Evolutionary conservation across 2,113 vertebrate species (phyloP).

Genomic region (Periophthalmodon schlosseri): DNA sequence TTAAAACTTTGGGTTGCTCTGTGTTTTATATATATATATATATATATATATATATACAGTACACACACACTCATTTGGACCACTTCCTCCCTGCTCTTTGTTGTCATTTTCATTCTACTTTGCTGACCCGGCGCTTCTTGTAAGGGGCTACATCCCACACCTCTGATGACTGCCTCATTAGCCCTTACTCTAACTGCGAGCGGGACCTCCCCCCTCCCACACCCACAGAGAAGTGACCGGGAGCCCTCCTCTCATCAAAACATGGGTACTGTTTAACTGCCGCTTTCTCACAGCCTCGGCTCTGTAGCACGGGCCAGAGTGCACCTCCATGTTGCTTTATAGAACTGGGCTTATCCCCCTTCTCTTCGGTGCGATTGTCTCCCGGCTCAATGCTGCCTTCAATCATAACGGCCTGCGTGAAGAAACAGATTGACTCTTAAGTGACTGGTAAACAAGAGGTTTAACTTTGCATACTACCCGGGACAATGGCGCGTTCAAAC

Average conservation of each 20-base stretch:
- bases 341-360: constrained; percentile 44
- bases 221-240: constrained; percentile 45
- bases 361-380: constrained; percentile 51
- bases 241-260: constrained; percentile 35
- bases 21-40: constrained; percentile 31
- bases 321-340: constrained; percentile 52
- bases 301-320: constrained; percentile 60
- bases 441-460: constrained; percentile 46
- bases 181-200: constrained; percentile 61
- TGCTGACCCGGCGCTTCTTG: constrained; percentile 68
- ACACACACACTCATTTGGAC: constrained; percentile 58
- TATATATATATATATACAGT: too few species aligned
- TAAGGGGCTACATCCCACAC: constrained; percentile 76
- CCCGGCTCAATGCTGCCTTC: constrained; percentile 56
- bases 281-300: constrained; percentile 67
- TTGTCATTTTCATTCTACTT: constrained; percentile 74
- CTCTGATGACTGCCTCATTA: constrained; percentile 82
- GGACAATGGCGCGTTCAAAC: background rate
- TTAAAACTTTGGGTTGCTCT: constrained; percentile 72
- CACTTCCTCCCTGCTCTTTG: constrained; percentile 67
- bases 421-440: constrained; percentile 46
- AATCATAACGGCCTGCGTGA: constrained; percentile 48
- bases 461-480: constrained; percentile 25
- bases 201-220: constrained; percentile 60
- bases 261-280: constrained; percentile 55